Conservation (phyloP, 53 echinoderm and acorn worm species). For the Echinarachnius parma region DNA sequence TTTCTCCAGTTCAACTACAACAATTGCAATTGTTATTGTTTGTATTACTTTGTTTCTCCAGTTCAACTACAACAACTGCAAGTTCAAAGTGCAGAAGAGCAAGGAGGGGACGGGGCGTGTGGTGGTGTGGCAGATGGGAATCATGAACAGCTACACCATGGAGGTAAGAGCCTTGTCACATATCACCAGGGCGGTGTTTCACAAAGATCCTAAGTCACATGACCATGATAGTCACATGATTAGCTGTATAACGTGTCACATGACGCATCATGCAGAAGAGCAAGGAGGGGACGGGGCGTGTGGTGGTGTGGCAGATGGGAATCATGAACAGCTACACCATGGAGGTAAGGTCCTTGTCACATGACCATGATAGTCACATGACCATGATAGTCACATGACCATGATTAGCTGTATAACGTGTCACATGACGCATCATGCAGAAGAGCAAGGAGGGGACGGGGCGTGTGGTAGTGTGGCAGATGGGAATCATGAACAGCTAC, state of each 20-base stretch:
- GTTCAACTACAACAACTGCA: conserved; percentile 81
- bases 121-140: conserved; percentile 99
- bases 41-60: conserved; percentile 1
- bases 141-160: conserved; percentile 99
- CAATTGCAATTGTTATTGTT: background rate
- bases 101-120: conserved; percentile 98
- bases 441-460: conserved; percentile 94
- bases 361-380: no score
- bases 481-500: conserved; percentile 93
- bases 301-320: conserved; percentile 99
- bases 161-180: conserved; percentile 78
- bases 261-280: conserved; percentile 99
- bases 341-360: conserved; percentile 82
- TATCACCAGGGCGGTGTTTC: no score
- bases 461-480: conserved; percentile 92
- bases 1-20: background rate
- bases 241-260: no score
- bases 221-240: no score
- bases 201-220: no score
- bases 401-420: no score
- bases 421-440: no score
- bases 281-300: conserved; percentile 96
- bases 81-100: conserved; percentile 99
- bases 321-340: conserved; percentile 99
- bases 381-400: no score